Percentiles rank a stretch among this genome's conserved stretches.
Evolutionary conservation across 1,140 invertebrate species (phyloP).

Genomic region (Zaprionus taronus): DNA sequence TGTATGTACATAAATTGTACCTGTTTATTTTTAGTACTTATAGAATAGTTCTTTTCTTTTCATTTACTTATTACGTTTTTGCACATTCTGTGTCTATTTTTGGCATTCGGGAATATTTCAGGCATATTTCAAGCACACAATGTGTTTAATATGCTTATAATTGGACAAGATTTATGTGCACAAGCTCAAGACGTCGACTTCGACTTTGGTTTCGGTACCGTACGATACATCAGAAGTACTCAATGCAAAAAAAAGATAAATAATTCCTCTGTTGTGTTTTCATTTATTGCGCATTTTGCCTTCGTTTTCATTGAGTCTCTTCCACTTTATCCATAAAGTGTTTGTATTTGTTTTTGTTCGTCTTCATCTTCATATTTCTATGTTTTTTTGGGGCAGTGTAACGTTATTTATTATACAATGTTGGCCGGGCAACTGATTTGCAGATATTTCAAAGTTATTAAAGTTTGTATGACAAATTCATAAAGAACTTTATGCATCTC

Average conservation of each 20-base stretch:
- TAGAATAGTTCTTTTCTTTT: slow-evolving; percentile 8
- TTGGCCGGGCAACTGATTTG: neutral
- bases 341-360: neutral
- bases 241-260: slow-evolving; percentile 34
- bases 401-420: slow-evolving; percentile 4
- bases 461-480: too few species aligned
- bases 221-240: slow-evolving; percentile 7
- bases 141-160: slow-evolving; percentile 53
- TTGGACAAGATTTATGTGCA: slow-evolving; percentile 45
- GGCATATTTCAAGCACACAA: slow-evolving; percentile 20
- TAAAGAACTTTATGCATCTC: too few species aligned
- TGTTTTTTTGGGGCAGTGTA: neutral
- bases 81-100: slow-evolving; percentile 38
- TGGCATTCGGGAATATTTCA: slow-evolving; percentile 20
- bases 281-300: slow-evolving; percentile 21
- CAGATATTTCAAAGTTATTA: too few species aligned
- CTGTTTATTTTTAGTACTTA: slow-evolving; percentile 2
- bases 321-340: neutral
- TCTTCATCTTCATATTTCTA: neutral
- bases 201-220: neutral
- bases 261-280: slow-evolving; percentile 34
- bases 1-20: neutral
- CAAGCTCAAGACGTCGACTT: neutral
- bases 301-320: neutral
- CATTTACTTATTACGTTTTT: slow-evolving; percentile 23